Conservation (phyloP, 1,140 invertebrate species). For the Galendromus occidentalis region DNA sequence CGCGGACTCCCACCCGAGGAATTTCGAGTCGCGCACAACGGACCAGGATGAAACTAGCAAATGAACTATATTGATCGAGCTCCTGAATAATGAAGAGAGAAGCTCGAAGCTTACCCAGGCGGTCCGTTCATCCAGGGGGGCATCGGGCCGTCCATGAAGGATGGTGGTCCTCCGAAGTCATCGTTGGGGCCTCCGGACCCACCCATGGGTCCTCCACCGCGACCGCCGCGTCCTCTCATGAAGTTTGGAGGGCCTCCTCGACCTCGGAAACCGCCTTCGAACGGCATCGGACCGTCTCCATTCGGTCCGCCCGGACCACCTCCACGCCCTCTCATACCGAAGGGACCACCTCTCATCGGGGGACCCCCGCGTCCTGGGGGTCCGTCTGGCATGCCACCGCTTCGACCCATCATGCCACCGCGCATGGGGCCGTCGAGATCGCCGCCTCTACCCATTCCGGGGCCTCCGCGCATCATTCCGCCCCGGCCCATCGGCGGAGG, state of each 20-base stretch:
- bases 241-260: conserved; percentile 1
- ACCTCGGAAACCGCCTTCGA: not conserved
- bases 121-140: conserved; percentile 6
- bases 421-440: no score
- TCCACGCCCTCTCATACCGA: not conserved
- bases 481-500: not conserved
- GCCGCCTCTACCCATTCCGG: not conserved
- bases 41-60: not conserved
- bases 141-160: not conserved
- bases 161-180: not conserved
- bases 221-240: not conserved
- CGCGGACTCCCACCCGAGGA: not conserved
- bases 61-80: not conserved
- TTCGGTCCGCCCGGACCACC: not conserved
- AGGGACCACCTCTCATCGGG: not conserved
- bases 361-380: not conserved
- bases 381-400: not conserved
- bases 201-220: not conserved
- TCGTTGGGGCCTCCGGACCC: not conserved
- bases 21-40: not conserved
- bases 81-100: not conserved
- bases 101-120: not conserved
- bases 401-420: not conserved
- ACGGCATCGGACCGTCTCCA: not conserved
- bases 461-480: not conserved